Evolutionary conservation across 2,797 vertebrate genomes (phyloP), one percentile per base, ranked within the genome.

Genomic region (Pseudochirops cupreus): DNA sequence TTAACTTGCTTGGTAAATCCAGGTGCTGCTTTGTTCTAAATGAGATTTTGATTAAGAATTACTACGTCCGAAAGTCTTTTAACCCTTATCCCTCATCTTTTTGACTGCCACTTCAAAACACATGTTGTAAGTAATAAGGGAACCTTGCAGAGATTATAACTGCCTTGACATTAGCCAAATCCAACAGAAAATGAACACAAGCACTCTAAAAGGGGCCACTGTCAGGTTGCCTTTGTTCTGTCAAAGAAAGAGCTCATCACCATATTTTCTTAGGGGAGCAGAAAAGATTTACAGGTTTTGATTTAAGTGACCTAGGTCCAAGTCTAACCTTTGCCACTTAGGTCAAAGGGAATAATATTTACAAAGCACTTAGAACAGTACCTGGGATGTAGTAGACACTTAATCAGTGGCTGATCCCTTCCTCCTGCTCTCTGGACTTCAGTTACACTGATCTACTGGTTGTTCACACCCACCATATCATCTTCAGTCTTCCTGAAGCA

Each of bases 31-130:
- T 97, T 97, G 93, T 98, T 98, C 93, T 97, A 97, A 97, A 97
- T 98, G 90, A 97, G 96, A 94, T 97, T 99, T 98, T 99, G 97
- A 98, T 98, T 97, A 98, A 98, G 96, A 97, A 97, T 98, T 97
- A 98, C 98, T 97, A 97, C 33, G 93, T 96, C 94, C 98, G 94
- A 97, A 98, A 97, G 93, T 96, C 57, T 96, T 97, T 97, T 97
- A 98, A 97, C 94, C 82, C 90, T 92, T 50, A 97, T 92, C 92
- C 95, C 46, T 98, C 96, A 92, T 94, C 58, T 93, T 97, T 98
- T 97, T 95, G 56, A 96, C 58, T 98, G 90, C 39, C 94, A 96
- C 97, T 98, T 98, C 93, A 97, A 98, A 98, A 97, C 74, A 96
- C 33, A 91, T 96, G 87, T 92, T 98, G 12, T 91, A 93, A 97